phyloP scores from a whole-genome alignment of 2,113 vertebrate genomes.

The Falcunculus frontatus region DNA sequence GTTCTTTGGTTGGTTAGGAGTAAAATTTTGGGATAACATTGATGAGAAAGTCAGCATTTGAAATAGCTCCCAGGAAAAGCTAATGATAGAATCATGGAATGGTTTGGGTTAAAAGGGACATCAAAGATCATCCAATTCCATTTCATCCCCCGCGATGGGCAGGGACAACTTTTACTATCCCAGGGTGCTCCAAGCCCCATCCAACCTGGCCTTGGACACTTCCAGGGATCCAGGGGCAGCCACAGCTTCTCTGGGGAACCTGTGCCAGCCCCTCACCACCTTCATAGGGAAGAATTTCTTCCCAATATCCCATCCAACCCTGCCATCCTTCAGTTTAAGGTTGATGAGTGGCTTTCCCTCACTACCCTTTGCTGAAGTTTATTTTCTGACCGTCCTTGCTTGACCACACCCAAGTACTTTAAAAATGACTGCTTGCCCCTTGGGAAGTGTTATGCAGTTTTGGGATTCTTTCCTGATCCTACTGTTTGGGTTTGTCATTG shows the following conservation, averaged over 20 bases:
- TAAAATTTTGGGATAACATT: neutral
- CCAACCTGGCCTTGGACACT: neutral
- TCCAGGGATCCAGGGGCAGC: neutral
- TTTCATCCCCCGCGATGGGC: neutral
- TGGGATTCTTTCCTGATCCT: neutral
- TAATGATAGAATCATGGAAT: neutral
- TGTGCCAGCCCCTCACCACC: neutral
- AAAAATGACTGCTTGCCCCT: neutral
- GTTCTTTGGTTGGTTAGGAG: neutral
- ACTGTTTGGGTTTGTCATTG: neutral
- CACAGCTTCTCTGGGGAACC: neutral
- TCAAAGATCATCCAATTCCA: neutral
- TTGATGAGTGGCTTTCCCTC: neutral
- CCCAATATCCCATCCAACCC: neutral
- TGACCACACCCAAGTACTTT: neutral
- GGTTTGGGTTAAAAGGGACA: neutral
- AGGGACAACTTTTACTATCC: fast-evolving
- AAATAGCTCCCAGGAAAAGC: neutral
- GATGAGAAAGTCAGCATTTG: neutral
- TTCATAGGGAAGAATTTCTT: neutral
- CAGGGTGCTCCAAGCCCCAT: fast-evolving
- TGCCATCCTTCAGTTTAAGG: neutral
- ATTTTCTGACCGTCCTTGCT: neutral
- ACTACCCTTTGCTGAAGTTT: neutral
- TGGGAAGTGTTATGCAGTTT: neutral